Base-by-base conservation (phyloP, 2,888 invertebrate genomes). In the Capitulum mitella region DNA sequence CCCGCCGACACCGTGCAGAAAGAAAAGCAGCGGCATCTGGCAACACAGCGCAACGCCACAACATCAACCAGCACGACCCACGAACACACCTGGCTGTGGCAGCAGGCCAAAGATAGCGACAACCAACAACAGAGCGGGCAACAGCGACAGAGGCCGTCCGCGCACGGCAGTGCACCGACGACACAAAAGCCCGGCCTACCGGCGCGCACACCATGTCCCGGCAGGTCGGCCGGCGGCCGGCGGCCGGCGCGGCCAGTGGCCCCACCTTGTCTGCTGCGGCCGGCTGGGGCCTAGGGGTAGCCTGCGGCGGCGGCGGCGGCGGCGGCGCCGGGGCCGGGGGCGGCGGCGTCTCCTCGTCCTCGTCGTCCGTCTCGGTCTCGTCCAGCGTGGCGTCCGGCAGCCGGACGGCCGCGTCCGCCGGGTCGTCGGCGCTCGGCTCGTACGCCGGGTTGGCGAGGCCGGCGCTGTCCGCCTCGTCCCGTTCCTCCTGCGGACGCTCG, bases 1-100 rank as follows among this genome's bases (percentile, higher is more conserved):
- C 10, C 90, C 89, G 8, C 91, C 91, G 80, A 91, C 90, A 19
- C 91, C 91, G 85, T 91, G 91, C 43, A 91, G 86, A 82, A 91
- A 89, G 80, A 91, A 88, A 78, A 91, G 85, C 70, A 87, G 84
- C 0, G 90, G 89, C 84, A 89, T 81, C 78, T 80, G 80, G 26
- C 22, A 74, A 22, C 34, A 40, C 5, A 12, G 32, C 74, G 22
- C 32, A 70, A n/a, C 10, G n/a, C 16, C 32, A 61, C 61, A 16
- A 0, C n/a, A n/a, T 3, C 6, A 22, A 5, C 54, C 1, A 5
- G 5, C 5, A n/a, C 16, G 19, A 51, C 22, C 51, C 12, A 3
- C 51, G 19, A 22, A 51, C 51, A 22, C 19, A 51, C 14, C 51
- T 19, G 19, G 10, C 46, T 14, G 10, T 46, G 46, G 46, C 14